Conservation (phyloP, 2,797 vertebrate genomes). For the Ciconia nigra region DNA sequence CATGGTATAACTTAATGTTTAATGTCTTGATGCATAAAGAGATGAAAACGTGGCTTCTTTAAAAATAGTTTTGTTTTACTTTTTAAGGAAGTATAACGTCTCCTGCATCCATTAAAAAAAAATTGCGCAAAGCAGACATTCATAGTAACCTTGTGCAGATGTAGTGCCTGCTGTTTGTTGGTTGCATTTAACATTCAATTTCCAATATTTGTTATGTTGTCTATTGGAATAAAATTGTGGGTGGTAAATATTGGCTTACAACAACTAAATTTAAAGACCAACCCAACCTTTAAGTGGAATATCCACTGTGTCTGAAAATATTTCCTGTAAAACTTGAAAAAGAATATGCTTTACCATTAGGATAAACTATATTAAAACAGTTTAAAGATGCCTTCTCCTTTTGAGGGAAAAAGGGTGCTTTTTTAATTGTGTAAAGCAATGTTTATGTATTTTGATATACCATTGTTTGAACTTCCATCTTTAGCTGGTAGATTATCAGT, state of each 20-base stretch:
- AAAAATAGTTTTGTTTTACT: slow-evolving; percentile 51
- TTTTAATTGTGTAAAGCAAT: slow-evolving; percentile 74
- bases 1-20: slow-evolving; percentile 64
- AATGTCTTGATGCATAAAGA: slow-evolving; percentile 67
- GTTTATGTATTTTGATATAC: slow-evolving; percentile 81
- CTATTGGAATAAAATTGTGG: slow-evolving; percentile 37
- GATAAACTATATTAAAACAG: slow-evolving; percentile 69
- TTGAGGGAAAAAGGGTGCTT: slow-evolving; percentile 79
- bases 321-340: slow-evolving; percentile 94
- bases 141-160: slow-evolving; percentile 46
- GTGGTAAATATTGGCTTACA: slow-evolving; percentile 29
- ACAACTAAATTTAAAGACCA: slow-evolving; percentile 1
- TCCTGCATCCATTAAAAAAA: slow-evolving; percentile 48
- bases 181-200: slow-evolving; percentile 23
- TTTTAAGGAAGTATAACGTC: slow-evolving; percentile 45
- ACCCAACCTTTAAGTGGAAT: slow-evolving; percentile 41
- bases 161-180: slow-evolving; percentile 35
- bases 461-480: slow-evolving; percentile 93
- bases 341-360: slow-evolving; percentile 75
- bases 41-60: slow-evolving; percentile 60
- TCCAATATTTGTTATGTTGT: slow-evolving; percentile 4
- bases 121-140: slow-evolving; percentile 30
- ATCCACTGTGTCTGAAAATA: slow-evolving; percentile 63
- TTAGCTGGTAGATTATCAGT: slow-evolving; percentile 72
- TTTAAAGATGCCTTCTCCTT: slow-evolving; percentile 77